Evolutionary conservation across 1,140 invertebrate species (phyloP).

Genomic region (Aradophagus sp.): DNA sequence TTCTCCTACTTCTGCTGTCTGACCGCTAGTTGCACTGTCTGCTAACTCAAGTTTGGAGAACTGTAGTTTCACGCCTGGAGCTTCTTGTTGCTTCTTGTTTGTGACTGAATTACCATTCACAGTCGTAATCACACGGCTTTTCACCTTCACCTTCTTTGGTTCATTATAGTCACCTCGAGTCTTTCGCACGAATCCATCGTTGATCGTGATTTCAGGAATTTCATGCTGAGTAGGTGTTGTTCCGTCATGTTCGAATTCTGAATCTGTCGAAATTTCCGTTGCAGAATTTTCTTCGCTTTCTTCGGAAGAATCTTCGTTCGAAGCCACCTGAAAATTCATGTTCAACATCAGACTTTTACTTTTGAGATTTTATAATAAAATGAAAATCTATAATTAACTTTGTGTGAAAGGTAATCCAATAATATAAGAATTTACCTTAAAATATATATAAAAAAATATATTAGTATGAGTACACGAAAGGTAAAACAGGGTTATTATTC

Average conservation of each 20-base stretch:
- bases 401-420: too few relatives aligned
- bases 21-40: background rate
- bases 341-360: too few relatives aligned
- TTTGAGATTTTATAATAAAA: too few relatives aligned
- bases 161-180: conserved; percentile 71
- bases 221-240: conserved; percentile 81
- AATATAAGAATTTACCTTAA: too few relatives aligned
- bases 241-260: conserved; percentile 90
- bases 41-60: conserved; percentile 74
- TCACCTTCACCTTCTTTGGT: conserved; percentile 80
- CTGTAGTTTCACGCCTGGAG: conserved; percentile 66
- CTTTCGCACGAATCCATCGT: conserved; percentile 77
- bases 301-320: conserved; percentile 80
- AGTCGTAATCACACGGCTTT: conserved; percentile 68
- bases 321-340: conserved; percentile 82
- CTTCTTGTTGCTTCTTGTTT: conserved; percentile 19
- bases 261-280: conserved; percentile 93
- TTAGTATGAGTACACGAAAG: too few relatives aligned
- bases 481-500: too few relatives aligned
- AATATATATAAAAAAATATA: too few relatives aligned
- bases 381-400: too few relatives aligned
- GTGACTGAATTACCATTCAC: conserved; percentile 64
- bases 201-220: conserved; percentile 80
- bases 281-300: conserved; percentile 85
- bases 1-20: conserved; percentile 2